phyloP scores from a whole-genome alignment of 2,888 invertebrate species.

The Pristionchus mayeri region DNA sequence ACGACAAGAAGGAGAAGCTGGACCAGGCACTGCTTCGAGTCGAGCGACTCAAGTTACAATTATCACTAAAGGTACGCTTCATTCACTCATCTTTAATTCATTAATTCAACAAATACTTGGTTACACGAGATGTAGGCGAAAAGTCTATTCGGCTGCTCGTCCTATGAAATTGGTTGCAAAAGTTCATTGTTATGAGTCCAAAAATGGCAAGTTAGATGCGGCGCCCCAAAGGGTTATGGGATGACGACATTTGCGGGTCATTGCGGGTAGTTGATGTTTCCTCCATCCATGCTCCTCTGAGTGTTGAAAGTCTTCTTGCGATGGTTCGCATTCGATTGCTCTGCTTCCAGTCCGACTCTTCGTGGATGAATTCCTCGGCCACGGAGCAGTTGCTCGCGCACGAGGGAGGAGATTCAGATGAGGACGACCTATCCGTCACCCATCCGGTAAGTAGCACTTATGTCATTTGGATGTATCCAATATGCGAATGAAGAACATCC shows the following conservation, averaged over 20 bases:
- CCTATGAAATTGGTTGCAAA: too few relatives aligned
- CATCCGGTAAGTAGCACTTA: constrained; percentile 1
- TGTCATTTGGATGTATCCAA: not conserved
- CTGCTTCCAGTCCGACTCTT: constrained; percentile 10
- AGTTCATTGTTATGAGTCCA: too few relatives aligned
- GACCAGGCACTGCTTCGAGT: constrained; percentile 63
- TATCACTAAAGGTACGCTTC: constrained; percentile 52
- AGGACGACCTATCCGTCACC: constrained; percentile 19
- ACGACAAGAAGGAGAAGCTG: constrained; percentile 64
- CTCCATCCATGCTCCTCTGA: too few relatives aligned
- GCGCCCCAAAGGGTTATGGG: too few relatives aligned
- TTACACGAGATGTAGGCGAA: not conserved
- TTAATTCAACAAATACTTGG: too few relatives aligned
- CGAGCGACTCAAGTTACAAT: constrained; percentile 63
- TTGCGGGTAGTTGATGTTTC: too few relatives aligned
- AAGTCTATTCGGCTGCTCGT: too few relatives aligned
- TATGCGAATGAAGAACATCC: not conserved
- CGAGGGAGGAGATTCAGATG: constrained; percentile 45
- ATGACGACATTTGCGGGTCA: too few relatives aligned
- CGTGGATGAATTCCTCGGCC: constrained; percentile 44
- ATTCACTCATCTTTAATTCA: too few relatives aligned
- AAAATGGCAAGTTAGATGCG: too few relatives aligned
- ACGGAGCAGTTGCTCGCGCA: constrained; percentile 28
- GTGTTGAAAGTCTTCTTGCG: too few relatives aligned
- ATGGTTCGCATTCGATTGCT: too few relatives aligned